A percentile compares a stretch with the other conserved stretches of the same genome.
phyloP scores from a whole-genome alignment of 2,797 vertebrate genomes.

The Sebastolobus altivelis region DNA sequence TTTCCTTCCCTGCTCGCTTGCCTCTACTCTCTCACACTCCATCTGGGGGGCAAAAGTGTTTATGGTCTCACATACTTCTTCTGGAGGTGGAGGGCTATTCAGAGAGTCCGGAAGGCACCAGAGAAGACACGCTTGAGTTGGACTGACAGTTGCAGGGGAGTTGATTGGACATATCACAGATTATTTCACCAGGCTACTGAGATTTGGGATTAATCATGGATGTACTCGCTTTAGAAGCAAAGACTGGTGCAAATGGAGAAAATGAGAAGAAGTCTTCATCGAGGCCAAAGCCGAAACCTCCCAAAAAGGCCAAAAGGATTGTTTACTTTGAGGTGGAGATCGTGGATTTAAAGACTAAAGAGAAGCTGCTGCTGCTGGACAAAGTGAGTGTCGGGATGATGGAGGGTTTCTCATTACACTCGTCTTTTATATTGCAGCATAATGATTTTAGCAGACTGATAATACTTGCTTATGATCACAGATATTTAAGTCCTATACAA shows the following conservation, averaged over 20 bases:
- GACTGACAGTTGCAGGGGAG: constrained; percentile 51
- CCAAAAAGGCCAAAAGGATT: constrained; percentile 91
- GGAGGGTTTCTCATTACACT: constrained; percentile 35
- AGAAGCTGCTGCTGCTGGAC: constrained; percentile 94
- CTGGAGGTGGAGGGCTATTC: constrained; percentile 58
- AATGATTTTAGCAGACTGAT: constrained; percentile 25
- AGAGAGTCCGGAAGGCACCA: constrained; percentile 54
- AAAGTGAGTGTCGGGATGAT: constrained; percentile 85
- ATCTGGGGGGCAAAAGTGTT: constrained; percentile 31
- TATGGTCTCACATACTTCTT: constrained; percentile 50
- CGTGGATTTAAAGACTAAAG: constrained; percentile 89
- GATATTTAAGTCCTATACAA: neutral
- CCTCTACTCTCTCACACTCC: neutral
- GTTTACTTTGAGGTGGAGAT: constrained; percentile 98
- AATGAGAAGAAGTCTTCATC: constrained; percentile 72
- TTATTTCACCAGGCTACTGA: constrained; percentile 40
- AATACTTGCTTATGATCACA: constrained; percentile 3
- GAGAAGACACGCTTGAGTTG: constrained; percentile 52
- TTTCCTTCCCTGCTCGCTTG: neutral
- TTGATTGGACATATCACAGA: constrained; percentile 38
- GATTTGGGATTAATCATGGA: constrained; percentile 80
- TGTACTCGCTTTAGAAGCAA: constrained; percentile 86
- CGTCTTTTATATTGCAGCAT: constrained; percentile 25
- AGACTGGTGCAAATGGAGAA: constrained; percentile 64
- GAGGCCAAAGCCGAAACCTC: constrained; percentile 82